phyloP scores from a whole-genome alignment of 2,113 vertebrate genomes.

The Reinhardtius hippoglossoides region DNA sequence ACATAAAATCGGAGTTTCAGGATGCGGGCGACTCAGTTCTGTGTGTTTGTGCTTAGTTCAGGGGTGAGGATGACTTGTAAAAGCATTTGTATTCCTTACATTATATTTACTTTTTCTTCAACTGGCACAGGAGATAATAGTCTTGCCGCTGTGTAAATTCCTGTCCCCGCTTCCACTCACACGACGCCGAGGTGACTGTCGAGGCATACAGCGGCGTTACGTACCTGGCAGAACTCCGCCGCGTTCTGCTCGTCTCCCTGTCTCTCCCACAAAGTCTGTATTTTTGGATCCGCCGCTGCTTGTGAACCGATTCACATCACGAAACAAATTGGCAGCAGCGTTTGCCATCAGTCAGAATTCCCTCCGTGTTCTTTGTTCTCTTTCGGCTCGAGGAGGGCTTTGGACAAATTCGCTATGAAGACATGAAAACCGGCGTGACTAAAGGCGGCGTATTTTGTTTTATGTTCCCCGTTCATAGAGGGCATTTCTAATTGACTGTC shows the following conservation, averaged over 20 bases:
- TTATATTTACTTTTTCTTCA: slow-evolving; percentile 25
- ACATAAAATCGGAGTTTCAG: slow-evolving; percentile 16
- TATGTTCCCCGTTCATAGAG: slow-evolving; percentile 14
- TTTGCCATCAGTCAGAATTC: background rate
- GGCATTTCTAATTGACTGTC: slow-evolving; percentile 25
- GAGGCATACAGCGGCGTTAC: slow-evolving; percentile 43
- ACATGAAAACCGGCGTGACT: slow-evolving; percentile 12
- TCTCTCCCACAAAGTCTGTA: slow-evolving; percentile 31
- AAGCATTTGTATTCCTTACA: slow-evolving; percentile 7
- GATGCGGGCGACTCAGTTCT: background rate
- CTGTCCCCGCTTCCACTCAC: slow-evolving; percentile 21
- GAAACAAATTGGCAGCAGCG: background rate
- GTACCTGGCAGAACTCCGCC: slow-evolving; percentile 35
- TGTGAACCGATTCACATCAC: slow-evolving; percentile 18
- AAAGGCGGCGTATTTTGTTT: background rate
- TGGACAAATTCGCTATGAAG: slow-evolving; percentile 1
- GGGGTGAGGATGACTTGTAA: background rate
- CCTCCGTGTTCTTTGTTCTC: background rate
- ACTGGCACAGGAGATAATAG: slow-evolving; percentile 51
- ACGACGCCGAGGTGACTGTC: slow-evolving; percentile 43
- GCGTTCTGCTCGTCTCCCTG: background rate
- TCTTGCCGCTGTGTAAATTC: slow-evolving; percentile 39
- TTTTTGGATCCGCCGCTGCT: slow-evolving; percentile 32
- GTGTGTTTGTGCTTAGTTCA: slow-evolving; percentile 5
- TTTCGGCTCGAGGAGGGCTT: slow-evolving; percentile 7